Evolutionary conservation across 2,113 vertebrate genomes (phyloP), one percentile per base, ranked within the genome.

Genomic region (Henicopernis longicauda): DNA sequence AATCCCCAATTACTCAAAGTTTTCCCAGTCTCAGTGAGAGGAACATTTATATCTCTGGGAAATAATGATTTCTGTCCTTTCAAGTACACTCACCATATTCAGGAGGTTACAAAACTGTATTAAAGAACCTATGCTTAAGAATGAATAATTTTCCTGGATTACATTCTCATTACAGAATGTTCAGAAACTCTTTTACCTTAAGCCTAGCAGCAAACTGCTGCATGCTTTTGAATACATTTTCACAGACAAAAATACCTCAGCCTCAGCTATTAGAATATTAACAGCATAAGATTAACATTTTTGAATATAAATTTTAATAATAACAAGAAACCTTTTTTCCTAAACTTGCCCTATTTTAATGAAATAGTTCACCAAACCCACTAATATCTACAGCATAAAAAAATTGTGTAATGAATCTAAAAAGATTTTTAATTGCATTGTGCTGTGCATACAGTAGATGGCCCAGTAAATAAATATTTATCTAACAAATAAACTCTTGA

Each of bases 151-250:
- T 97, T 76, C 52, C 40, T 93, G 94, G 96, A 98, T 98, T 97
- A 97, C 62, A 94, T 92, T 91, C 88, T 98, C 90, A 97, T 96
- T 97, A 96, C 63, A 88, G 63, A 92, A 86, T 94, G 38, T 95
- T 93, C 92, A 91, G 86, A 94, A 91, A 88, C 63, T 91, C 71
- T 97, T 96, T 94, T 70, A 95, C 69, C 45, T 95, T 97, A 97
- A 98, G 83, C 95, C 54, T 74, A 67, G 22, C 52, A 95, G 86
- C 65, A 93, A 79, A 95, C 22, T 25, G 17, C 47, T 90, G 69
- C 96, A 96, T 95, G 96, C 57, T 91, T 95, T 80, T 88, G 95
- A 96, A 97, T 97, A 96, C 13, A 96, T 97, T 98, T 95, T 65
- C 84, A 82, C 31, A 82, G 55, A 78, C 63, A 93, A 96, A 95